Base-by-base conservation (phyloP, 2,113 vertebrate species). In the Taurulus bubalis region DNA sequence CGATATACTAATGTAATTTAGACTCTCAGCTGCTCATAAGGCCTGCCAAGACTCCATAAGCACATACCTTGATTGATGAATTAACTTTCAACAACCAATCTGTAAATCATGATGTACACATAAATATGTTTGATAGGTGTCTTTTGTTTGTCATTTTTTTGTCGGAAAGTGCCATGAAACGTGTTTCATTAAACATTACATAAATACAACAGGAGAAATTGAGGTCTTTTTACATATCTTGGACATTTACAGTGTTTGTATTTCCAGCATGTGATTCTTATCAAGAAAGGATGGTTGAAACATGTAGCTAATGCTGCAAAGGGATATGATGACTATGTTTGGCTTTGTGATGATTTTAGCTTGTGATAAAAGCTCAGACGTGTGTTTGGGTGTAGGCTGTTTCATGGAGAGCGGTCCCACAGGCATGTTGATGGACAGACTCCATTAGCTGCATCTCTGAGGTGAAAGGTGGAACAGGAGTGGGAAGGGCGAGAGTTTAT, bases 361-460 rank as follows among this genome's bases (percentile, higher is more conserved):
- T 79, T 76, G 59, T 76, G 69, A 63, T 79, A 87, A 85, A 87
- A 87, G 85, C 83, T 88, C 38, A 72, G 64, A 77, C 85, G 32
- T 81, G 75, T 59, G 77, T 85, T 82, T 84, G 84, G 58, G 58
- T 80, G 70, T 67, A 58, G 68, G 68, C 65, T 76, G 28, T 84
- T 60, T 86, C 79, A 75, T 56, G 77, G 45, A 86, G 75, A 85
- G 82, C 58, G 79, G 82, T 91, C 87, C 89, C 85, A 89, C 83
- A 82, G 86, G 85, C 83, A 77, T 84, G 84, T 85, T 79, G 83
- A 91, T 86, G 84, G 82, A 90, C 76, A 77, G 73, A 90, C 85
- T 90, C 85, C 85, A 86, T 90, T 89, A 92, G 93, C 90, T 92
- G 91, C 92, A 87, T 90, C 90, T 90, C 80, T 89, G 89, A 89